Conservation (phyloP, 2,797 vertebrate species). For the Lindbergichthys nudifrons region DNA sequence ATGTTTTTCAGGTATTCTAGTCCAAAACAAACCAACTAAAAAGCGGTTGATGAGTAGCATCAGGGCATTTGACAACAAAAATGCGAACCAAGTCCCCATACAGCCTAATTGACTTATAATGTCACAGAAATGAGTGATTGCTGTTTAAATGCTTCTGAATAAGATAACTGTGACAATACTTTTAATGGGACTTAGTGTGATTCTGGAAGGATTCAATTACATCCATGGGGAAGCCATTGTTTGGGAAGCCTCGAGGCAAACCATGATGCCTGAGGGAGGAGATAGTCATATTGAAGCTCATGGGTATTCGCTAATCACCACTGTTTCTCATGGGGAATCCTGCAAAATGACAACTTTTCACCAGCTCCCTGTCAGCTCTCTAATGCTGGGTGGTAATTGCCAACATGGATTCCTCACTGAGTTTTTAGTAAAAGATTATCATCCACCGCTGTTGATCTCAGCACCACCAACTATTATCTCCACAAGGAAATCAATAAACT, state of each 20-base stretch:
- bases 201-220: slow-evolving; percentile 61
- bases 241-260: slow-evolving; percentile 67
- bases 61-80: slow-evolving; percentile 11
- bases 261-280: slow-evolving; percentile 61
- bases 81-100: neutral
- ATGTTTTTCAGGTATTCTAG: no score
- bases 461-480: slow-evolving; percentile 17
- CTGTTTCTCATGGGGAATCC: slow-evolving; percentile 52
- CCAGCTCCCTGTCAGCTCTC: slow-evolving; percentile 36
- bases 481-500: slow-evolving; percentile 45
- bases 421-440: slow-evolving; percentile 46
- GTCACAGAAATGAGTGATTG: slow-evolving; percentile 4
- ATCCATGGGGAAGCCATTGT: slow-evolving; percentile 63
- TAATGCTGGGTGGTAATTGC: slow-evolving; percentile 53
- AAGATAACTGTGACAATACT: slow-evolving; percentile 22
- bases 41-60: slow-evolving; percentile 7
- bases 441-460: slow-evolving; percentile 23
- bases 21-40: neutral
- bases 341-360: slow-evolving; percentile 56
- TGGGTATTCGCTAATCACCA: slow-evolving; percentile 68
- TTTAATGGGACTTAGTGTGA: slow-evolving; percentile 42
- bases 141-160: slow-evolving; percentile 22
- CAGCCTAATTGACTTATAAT: slow-evolving; percentile 7
- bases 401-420: slow-evolving; percentile 35
- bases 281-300: slow-evolving; percentile 54